Conservation (phyloP, 2,797 vertebrate species). For the Esox lucius region DNA sequence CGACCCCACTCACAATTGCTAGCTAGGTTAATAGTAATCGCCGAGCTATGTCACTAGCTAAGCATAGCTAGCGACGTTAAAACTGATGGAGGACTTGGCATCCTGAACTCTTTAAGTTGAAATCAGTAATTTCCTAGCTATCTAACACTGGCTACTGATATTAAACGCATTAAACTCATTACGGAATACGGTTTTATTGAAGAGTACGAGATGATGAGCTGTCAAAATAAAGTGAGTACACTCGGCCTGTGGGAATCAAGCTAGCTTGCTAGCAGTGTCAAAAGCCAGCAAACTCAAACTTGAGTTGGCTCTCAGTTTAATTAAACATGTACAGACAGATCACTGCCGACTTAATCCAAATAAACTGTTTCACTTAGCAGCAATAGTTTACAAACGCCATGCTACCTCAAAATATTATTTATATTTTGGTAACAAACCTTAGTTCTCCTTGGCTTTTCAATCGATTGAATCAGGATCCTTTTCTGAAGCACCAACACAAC, state of each 20-base stretch:
- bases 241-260: neutral
- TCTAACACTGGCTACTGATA: neutral
- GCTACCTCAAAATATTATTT: neutral
- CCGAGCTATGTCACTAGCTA: neutral
- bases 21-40: neutral
- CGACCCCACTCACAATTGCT: too few relatives aligned
- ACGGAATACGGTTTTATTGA: neutral
- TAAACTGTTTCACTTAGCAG: neutral
- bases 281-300: neutral
- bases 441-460: constrained; percentile 31
- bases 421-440: constrained; percentile 52
- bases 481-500: constrained; percentile 54
- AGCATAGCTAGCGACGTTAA: neutral
- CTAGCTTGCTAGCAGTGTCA: too few relatives aligned
- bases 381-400: neutral
- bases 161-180: neutral
- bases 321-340: neutral
- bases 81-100: neutral
- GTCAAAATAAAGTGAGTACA: neutral
- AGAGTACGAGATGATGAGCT: neutral
- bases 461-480: constrained; percentile 35
- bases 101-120: neutral
- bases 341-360: neutral
- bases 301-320: too few relatives aligned
- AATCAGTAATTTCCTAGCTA: neutral